A percentile compares a stretch with the other conserved stretches of the same genome.
Conservation (phyloP, 1,140 invertebrate species). For the Pararge aegeria region DNA sequence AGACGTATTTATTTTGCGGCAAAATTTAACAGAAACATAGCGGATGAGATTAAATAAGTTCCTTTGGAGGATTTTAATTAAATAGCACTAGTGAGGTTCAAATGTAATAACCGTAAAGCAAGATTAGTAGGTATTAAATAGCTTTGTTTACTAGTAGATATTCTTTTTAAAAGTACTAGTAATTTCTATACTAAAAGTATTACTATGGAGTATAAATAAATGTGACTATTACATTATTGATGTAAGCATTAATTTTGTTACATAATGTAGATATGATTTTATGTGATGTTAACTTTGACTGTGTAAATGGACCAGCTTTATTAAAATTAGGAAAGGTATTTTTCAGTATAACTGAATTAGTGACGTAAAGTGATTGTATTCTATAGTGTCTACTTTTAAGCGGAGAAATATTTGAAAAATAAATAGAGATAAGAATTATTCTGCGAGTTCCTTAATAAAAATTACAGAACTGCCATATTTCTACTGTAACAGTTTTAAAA, state of each 20-base stretch:
- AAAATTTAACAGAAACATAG: too few species aligned
- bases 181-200: background rate
- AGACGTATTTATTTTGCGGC: too few species aligned
- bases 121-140: too few species aligned
- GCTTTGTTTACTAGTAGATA: too few species aligned
- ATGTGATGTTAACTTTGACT: conserved; percentile 57
- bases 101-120: too few species aligned
- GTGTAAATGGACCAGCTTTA: conserved; percentile 66
- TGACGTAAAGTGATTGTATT: conserved; percentile 27
- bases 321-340: conserved; percentile 41
- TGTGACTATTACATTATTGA: conserved; percentile 5
- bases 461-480: conserved; percentile 21
- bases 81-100: too few species aligned
- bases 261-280: conserved; percentile 55
- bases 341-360: conserved; percentile 59
- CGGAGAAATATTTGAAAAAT: conserved; percentile 8
- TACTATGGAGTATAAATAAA: background rate
- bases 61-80: too few species aligned
- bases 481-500: background rate
- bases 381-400: conserved; percentile 15
- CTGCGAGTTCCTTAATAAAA: conserved; percentile 11
- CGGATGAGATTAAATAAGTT: too few species aligned
- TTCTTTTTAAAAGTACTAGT: too few species aligned
- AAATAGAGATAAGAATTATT: background rate
- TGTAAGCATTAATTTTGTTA: conserved; percentile 37